phyloP scores from a whole-genome alignment of 2,888 invertebrate genomes.

The Tenthredo amoena region DNA sequence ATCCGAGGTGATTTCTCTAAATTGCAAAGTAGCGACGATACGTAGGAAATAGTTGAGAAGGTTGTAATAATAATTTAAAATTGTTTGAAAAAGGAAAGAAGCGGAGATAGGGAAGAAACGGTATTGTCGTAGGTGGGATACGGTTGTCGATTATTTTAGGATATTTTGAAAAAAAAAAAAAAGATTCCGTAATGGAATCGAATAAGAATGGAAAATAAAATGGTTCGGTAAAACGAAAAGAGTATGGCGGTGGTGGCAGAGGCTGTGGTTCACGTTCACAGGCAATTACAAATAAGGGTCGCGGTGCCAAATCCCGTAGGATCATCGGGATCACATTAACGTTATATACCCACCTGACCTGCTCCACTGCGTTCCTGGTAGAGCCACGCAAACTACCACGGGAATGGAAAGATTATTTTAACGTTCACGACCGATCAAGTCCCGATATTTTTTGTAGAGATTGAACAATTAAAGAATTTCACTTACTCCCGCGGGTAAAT shows the following conservation, averaged over 20 bases:
- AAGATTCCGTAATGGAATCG: conserved; percentile 13
- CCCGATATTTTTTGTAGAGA: not conserved
- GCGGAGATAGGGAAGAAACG: not conserved
- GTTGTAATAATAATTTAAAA: not conserved
- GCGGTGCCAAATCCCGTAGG: conserved; percentile 62
- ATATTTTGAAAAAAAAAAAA: not conserved
- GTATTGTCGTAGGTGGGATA: not conserved
- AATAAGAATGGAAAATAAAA: not conserved
- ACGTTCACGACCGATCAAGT: conserved; percentile 8
- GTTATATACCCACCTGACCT: conserved; percentile 61
- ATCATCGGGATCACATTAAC: conserved; percentile 62
- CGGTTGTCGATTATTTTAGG: not conserved
- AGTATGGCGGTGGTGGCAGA: conserved; percentile 8
- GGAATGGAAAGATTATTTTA: conserved; percentile 49
- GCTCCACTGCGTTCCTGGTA: conserved; percentile 45
- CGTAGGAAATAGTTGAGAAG: not conserved
- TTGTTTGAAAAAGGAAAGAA: not conserved
- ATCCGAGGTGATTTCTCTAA: not conserved
- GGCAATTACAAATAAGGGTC: conserved; percentile 67
- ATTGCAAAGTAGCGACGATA: not conserved
- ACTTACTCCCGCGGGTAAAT: not conserved
- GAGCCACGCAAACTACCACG: conserved; percentile 32
- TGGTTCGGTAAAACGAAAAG: conserved; percentile 31
- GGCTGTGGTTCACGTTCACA: conserved; percentile 59
- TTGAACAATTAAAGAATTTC: not conserved